A percentile compares a stretch with the other conserved stretches of the same genome.
These are phyloP conservation scores for Campylorhamphus procurvoides DNA, from an alignment of 2,113 vertebrate genomes.

Conservation along the genomic window DNA sequence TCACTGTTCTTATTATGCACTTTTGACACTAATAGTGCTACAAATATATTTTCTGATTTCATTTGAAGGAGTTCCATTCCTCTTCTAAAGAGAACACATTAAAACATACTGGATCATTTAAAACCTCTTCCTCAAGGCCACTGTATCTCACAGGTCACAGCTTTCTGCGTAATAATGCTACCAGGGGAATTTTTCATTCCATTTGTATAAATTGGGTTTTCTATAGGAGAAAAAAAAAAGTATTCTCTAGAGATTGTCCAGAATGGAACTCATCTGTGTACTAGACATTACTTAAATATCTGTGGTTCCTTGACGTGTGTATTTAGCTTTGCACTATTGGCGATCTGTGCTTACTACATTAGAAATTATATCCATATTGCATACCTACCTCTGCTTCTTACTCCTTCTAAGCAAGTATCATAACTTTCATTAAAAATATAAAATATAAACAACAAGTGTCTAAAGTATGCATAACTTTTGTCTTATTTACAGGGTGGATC, in stretches of 20 bases:
- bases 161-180: not conserved
- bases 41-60: not conserved
- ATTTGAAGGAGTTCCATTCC: not conserved
- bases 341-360: fast-evolving
- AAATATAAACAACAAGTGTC: not conserved
- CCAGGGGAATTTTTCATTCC: not conserved
- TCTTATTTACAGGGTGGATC: slow-evolving; percentile 17
- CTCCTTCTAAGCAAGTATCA: not conserved
- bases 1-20: not conserved
- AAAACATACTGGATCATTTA: not conserved
- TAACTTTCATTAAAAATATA: not conserved
- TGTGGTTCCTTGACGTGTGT: not conserved
- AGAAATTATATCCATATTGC: not conserved
- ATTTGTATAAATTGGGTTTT: not conserved
- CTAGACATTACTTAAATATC: not conserved
- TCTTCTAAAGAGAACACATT: not conserved
- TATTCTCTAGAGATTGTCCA: not conserved
- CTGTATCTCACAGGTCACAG: not conserved
- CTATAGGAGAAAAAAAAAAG: not conserved
- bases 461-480: not conserved
- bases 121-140: not conserved
- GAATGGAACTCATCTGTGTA: not conserved
- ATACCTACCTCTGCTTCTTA: not conserved
- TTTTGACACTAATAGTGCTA: not conserved
- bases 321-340: not conserved